phyloP scores from a whole-genome alignment of 2,113 vertebrate species.

The Alaudala cheleensis region DNA sequence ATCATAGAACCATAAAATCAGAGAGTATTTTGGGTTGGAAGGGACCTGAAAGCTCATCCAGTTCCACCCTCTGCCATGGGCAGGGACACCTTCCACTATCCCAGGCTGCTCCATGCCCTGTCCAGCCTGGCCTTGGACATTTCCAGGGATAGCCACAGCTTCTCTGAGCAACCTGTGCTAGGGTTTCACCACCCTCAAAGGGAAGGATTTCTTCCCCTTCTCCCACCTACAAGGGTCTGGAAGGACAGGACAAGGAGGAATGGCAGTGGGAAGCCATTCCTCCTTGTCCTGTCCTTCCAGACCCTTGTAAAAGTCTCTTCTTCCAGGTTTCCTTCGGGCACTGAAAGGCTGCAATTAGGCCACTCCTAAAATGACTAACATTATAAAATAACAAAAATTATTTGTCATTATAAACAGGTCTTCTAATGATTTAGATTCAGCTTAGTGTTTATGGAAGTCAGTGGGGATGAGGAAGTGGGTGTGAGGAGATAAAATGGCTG shows the following conservation, averaged over 20 bases:
- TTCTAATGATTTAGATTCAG: not conserved
- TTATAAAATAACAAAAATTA: not conserved
- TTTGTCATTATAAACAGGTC: not conserved
- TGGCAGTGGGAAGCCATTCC: not conserved
- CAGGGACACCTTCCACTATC: not conserved
- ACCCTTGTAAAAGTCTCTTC: not conserved
- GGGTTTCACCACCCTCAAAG: not conserved
- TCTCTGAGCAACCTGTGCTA: not conserved
- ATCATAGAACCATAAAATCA: not conserved
- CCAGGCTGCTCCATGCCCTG: accelerated
- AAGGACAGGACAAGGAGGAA: too few relatives aligned
- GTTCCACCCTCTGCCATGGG: not conserved
- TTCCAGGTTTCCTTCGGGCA: not conserved
- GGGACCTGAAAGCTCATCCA: accelerated
- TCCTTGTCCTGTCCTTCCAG: not conserved
- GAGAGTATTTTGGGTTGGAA: not conserved
- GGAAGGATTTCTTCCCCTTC: not conserved
- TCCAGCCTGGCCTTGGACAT: not conserved
- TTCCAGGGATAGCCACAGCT: not conserved
- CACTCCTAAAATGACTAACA: not conserved
- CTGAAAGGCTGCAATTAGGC: not conserved
- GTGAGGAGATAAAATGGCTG: not conserved
- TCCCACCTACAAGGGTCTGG: too few relatives aligned
- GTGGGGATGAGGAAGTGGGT: not conserved
- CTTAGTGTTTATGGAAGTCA: not conserved